A percentile compares a stretch with the other conserved stretches of the same genome.
phyloP scores from a whole-genome alignment of 2,113 vertebrate species.

The Myrmecobius fasciatus region DNA sequence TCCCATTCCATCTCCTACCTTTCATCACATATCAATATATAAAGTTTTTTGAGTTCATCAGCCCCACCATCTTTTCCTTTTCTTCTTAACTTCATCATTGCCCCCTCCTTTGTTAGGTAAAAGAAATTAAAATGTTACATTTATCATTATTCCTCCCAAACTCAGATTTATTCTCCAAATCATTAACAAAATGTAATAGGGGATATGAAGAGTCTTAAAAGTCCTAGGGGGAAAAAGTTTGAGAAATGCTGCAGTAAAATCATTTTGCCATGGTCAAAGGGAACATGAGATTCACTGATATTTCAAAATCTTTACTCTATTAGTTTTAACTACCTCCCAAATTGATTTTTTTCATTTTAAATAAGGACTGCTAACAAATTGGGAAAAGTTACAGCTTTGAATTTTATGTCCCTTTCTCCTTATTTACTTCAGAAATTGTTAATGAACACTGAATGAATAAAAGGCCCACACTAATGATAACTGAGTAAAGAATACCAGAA shows the following conservation, averaged over 20 bases:
- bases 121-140: background rate
- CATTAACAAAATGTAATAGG: background rate
- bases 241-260: background rate
- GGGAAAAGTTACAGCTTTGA: background rate
- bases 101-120: background rate
- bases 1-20: background rate
- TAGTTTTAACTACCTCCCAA: background rate
- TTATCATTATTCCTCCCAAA: background rate
- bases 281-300: background rate
- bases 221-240: background rate
- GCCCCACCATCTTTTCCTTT: background rate
- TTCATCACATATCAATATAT: background rate
- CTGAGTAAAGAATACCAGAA: background rate
- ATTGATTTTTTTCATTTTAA: constrained; percentile 7
- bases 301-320: constrained; percentile 6
- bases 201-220: background rate
- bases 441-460: background rate
- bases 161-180: background rate
- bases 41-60: background rate
- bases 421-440: background rate
- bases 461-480: background rate
- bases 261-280: background rate
- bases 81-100: background rate
- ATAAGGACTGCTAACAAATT: background rate
- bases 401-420: background rate